A percentile compares a stretch with the other conserved stretches of the same genome.
These are phyloP conservation scores for Ornithoptera alexandrae DNA, from an alignment of 2,888 invertebrate genomes.

Conservation along the genomic window DNA sequence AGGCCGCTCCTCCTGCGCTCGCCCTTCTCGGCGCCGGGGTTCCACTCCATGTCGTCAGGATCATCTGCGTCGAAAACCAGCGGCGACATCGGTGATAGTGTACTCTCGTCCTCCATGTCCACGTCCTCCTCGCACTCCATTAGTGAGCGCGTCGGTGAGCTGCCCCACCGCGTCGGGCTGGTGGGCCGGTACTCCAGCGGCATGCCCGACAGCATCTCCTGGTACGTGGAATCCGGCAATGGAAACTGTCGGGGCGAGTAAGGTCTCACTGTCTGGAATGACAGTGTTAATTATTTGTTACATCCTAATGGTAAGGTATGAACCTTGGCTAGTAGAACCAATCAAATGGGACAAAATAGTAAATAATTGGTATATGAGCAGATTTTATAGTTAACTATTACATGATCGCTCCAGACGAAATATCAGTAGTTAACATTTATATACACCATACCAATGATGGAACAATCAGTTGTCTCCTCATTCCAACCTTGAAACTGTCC, in stretches of 20 bases:
- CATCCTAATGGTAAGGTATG: constrained; percentile 22
- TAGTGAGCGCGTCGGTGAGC: constrained; percentile 27
- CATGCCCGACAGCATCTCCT: constrained; percentile 85
- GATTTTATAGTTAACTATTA: no score
- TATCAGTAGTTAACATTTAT: no score
- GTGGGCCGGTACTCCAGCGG: constrained; percentile 80
- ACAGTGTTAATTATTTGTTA: constrained; percentile 41
- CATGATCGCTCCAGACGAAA: no score
- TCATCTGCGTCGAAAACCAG: constrained; percentile 85
- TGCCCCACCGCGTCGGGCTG: constrained; percentile 34
- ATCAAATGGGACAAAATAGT: no score
- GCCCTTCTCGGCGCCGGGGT: constrained; percentile 63
- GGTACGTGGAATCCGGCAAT: constrained; percentile 83
- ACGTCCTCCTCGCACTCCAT: constrained; percentile 34
- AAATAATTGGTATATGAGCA: no score
- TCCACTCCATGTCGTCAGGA: constrained; percentile 93
- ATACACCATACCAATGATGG: no score
- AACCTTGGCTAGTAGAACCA: neutral
- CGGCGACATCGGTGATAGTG: constrained; percentile 56
- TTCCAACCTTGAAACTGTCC: no score
- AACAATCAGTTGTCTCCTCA: no score
- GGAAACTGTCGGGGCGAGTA: constrained; percentile 89
- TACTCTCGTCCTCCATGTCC: constrained; percentile 43
- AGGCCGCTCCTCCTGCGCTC: constrained; percentile 55
- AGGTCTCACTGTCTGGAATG: constrained; percentile 82